Evolutionary conservation across 2,888 invertebrate species (phyloP).

Genomic region (Leptinotarsa peninsularis): DNA sequence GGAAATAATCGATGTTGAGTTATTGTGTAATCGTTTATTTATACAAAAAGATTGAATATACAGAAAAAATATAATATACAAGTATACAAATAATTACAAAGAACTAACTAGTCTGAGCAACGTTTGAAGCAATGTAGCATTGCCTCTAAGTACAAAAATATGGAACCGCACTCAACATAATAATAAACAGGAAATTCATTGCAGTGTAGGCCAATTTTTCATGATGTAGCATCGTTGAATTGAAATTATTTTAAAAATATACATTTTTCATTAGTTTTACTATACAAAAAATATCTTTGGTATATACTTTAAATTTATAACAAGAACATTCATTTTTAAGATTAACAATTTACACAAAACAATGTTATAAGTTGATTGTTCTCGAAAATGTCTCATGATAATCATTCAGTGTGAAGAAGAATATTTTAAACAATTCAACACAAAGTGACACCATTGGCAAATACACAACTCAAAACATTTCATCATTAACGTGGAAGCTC

Average conservation of each 20-base stretch:
- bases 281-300: constrained; percentile 66
- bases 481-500: constrained; percentile 51
- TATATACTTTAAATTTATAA: constrained; percentile 64
- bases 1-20: constrained; percentile 25
- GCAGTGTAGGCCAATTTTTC: constrained; percentile 46
- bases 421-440: background rate
- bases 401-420: background rate
- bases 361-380: constrained; percentile 17
- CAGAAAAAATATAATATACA: constrained; percentile 31
- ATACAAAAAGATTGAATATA: constrained; percentile 24
- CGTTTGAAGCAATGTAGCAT: constrained; percentile 49
- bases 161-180: constrained; percentile 46
- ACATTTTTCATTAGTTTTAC: constrained; percentile 59
- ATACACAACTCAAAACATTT: background rate
- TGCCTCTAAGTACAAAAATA: constrained; percentile 53
- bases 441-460: background rate
- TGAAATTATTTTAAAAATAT: constrained; percentile 60
- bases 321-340: constrained; percentile 56
- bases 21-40: constrained; percentile 1
- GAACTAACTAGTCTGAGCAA: constrained; percentile 52
- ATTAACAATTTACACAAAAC: constrained; percentile 55
- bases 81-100: constrained; percentile 43
- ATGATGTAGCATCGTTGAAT: constrained; percentile 53
- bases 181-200: constrained; percentile 42
- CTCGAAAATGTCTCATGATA: constrained; percentile 5